Evolutionary conservation across 64 coral and sea anemone species (phyloP), one percentile per base, ranked within the genome.

Genomic region (Astreopora myriophthalma): DNA sequence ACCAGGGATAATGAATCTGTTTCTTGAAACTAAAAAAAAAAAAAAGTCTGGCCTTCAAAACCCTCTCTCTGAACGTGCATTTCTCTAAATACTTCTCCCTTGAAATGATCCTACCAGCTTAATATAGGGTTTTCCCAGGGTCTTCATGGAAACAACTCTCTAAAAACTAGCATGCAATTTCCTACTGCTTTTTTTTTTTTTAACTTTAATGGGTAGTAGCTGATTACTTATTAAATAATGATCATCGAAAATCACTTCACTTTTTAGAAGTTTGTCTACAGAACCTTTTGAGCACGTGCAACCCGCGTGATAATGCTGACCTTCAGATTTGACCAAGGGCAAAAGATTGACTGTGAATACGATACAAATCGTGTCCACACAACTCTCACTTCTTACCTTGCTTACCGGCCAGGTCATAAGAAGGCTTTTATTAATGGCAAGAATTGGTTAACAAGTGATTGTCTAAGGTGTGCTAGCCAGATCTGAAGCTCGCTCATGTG

Each of bases 301-400:
- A 83, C 61, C 79, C 32, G 32, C 79, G 79, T 64, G 79, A 37
- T n/a, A n/a, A n/a, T n/a, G n/a, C n/a, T n/a, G n/a, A n/a, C n/a
- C n/a, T n/a, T n/a, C n/a, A n/a, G n/a, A n/a, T n/a, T n/a, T n/a
- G n/a, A n/a, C n/a, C n/a, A n/a, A n/a, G n/a, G n/a, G n/a, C n/a
- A n/a, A n/a, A n/a, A n/a, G n/a, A n/a, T n/a, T n/a, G n/a, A n/a
- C n/a, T n/a, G n/a, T n/a, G n/a, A n/a, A n/a, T n/a, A n/a, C n/a
- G n/a, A n/a, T n/a, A n/a, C n/a, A n/a, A n/a, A n/a, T n/a, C n/a
- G n/a, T n/a, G n/a, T n/a, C n/a, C n/a, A n/a, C n/a, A n/a, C n/a
- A n/a, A n/a, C n/a, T n/a, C n/a, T n/a, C n/a, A n/a, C n/a, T n/a
- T n/a, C n/a, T n/a, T n/a, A n/a, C n/a, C n/a, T n/a, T n/a, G n/a